A percentile compares a stretch with the other conserved stretches of the same genome.
Conservation (phyloP, 1,140 invertebrate species). For the Ridgeia piscesae region DNA sequence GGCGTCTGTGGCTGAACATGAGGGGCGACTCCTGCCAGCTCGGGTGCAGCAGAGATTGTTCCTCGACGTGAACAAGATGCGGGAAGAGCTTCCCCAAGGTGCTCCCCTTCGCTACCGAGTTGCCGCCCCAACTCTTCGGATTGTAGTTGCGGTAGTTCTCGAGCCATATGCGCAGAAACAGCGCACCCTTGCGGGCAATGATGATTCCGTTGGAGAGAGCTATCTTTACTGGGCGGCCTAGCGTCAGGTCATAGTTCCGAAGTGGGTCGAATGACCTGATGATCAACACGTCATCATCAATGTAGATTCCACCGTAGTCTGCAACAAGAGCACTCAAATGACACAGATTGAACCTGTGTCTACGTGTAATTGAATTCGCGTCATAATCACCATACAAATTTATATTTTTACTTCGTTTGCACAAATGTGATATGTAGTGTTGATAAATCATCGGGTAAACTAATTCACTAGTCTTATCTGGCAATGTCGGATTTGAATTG, state of each 20-base stretch:
- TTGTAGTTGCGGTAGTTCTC: constrained; percentile 19
- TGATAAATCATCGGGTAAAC: no score
- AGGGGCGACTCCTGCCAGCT: constrained; percentile 11
- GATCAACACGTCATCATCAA: constrained; percentile 15
- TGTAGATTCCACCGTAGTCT: constrained; percentile 23
- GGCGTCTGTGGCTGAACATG: constrained; percentile 15
- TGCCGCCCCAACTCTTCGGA: not conserved
- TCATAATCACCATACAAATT: no score
- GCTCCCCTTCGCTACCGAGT: not conserved
- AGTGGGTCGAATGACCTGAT: constrained; percentile 16
- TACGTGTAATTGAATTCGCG: no score
- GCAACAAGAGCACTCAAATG: not conserved
- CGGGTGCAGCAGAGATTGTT: constrained; percentile 15
- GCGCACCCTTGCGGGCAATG: constrained; percentile 9
- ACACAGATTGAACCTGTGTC: no score
- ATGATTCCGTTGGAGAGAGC: constrained; percentile 20
- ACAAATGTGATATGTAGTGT: no score
- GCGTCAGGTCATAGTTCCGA: constrained; percentile 6
- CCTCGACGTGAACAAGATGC: constrained; percentile 23
- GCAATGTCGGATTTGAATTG: no score
- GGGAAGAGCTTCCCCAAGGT: not conserved
- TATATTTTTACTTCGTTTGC: no score
- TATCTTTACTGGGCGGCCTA: not conserved
- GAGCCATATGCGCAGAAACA: constrained; percentile 20
- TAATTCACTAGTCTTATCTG: no score